phyloP scores from a whole-genome alignment of 2,888 invertebrate genomes.

The Phania funesta region DNA sequence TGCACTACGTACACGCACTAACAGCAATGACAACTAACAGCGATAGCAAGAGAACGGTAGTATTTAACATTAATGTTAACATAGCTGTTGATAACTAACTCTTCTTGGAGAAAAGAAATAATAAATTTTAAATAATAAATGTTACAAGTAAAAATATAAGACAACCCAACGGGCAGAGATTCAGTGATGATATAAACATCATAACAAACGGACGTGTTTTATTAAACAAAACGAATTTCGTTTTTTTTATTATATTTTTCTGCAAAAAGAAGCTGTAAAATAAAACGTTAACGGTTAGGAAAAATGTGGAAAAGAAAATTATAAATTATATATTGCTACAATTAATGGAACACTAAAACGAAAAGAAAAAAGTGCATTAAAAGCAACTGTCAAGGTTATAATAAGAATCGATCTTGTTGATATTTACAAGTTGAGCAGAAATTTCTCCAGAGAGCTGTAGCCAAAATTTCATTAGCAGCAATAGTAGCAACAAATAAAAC shows the following conservation, averaged over 20 bases:
- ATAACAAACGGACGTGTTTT: slow-evolving; percentile 46
- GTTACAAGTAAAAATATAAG: slow-evolving; percentile 31
- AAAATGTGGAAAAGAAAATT: slow-evolving; percentile 17
- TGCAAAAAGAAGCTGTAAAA: slow-evolving; percentile 40
- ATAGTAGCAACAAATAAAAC: slow-evolving; percentile 10
- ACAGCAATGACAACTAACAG: slow-evolving; percentile 27
- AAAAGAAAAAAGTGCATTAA: slow-evolving; percentile 1
- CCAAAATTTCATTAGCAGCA: slow-evolving; percentile 19
- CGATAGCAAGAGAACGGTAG: neutral
- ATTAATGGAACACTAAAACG: neutral
- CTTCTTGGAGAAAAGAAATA: neutral
- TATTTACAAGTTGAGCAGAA: slow-evolving; percentile 4
- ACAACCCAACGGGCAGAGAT: slow-evolving; percentile 25
- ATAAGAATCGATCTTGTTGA: neutral
- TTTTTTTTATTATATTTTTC: neutral
- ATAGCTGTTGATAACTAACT: slow-evolving; percentile 36
- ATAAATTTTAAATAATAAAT: slow-evolving; percentile 30
- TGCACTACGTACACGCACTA: neutral
- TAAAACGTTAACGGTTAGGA: slow-evolving; percentile 28
- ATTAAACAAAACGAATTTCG: neutral
- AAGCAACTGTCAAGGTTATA: too few relatives aligned
- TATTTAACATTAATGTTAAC: slow-evolving; percentile 45
- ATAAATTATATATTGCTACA: slow-evolving; percentile 32
- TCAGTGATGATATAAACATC: slow-evolving; percentile 51
- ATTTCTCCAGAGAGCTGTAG: neutral